Base-by-base conservation (phyloP, 2,113 vertebrate species). In the Murina feae region DNA sequence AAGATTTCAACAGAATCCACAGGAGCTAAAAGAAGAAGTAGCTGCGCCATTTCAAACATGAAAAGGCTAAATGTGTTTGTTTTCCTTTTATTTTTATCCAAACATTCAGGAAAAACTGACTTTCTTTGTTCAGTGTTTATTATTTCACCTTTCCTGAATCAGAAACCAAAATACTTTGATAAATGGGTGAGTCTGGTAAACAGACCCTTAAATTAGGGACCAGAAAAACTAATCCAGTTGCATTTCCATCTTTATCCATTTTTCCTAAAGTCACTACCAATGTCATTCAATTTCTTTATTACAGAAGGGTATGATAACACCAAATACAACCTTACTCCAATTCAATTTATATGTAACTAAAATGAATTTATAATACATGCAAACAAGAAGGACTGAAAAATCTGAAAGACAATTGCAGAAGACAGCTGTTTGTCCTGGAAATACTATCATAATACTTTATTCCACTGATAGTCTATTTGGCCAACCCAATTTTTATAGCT, bases 91-190 rank as follows among this genome's bases (percentile, higher is more conserved):
- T 95, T 96, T 96, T 95, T 86, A 95, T 92, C 63, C 44, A 93
- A 83, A 97, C 65, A 93, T 74, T 91, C 63, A 55, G 37, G 35
- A 51, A 37, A 79, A 93, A 92, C 84, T 74, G 80, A 86, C 53
- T 97, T 95, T 94, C 86, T 96, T 95, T 96, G 95, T 93, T 94
- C 76, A 78, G 86, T 81, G 72, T 96, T 96, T 96, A 96, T 96
- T 94, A 97, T 96, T 96, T 92, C 68, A 93, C 84, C 84, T 95
- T 94, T 95, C 87, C 89, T 94, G 93, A 72, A 82, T 69, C 75
- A 93, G 80, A 96, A 96, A 97, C 25, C 90, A 82, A 96, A 96
- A 89, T 14, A 86, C 79, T 94, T 89, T 44, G 84, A 93, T 53
- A 80, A 87, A 65, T 80, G 39, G 84, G 47, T 91, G 14, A 94